Percentiles rank a stretch among this genome's conserved stretches.
Conservation (phyloP, 2,797 vertebrate species). For the Morelia viridis region DNA sequence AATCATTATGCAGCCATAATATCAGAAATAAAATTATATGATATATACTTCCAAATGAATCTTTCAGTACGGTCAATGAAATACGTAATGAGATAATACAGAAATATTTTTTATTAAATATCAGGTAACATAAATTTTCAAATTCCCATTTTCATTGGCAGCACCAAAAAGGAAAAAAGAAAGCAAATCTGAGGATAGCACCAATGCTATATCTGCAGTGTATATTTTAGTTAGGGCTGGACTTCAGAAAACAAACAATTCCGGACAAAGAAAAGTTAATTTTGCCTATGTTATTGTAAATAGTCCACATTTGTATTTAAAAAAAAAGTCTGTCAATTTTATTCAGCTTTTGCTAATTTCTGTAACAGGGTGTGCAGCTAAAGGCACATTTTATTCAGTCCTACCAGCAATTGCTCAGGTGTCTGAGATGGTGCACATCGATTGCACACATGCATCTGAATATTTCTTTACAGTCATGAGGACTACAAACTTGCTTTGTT, state of each 20-base stretch:
- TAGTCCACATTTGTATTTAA: background rate
- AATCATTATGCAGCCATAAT: background rate
- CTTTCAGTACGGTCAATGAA: background rate
- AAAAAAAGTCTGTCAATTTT: background rate
- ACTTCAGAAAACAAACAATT: background rate
- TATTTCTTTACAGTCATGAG: background rate
- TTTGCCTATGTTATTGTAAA: background rate
- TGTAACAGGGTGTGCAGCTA: background rate
- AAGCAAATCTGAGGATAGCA: constrained; percentile 25
- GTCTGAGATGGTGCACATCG: background rate
- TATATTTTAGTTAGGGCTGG: background rate
- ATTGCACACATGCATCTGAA: background rate
- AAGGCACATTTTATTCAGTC: background rate
- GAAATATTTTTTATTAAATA: constrained; percentile 61
- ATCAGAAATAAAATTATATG: background rate
- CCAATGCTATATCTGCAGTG: background rate
- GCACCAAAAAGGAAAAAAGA: background rate
- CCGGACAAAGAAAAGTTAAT: background rate
- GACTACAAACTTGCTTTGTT: background rate
- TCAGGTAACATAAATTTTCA: constrained; percentile 70
- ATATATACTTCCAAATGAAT: background rate
- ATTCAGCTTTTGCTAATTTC: background rate
- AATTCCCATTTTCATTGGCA: constrained; percentile 3
- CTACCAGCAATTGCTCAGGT: background rate
- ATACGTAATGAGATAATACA: background rate